These are phyloP conservation scores for Porites evermanni DNA, from an alignment of 92 coral and sea anemone genomes.

Conservation along the genomic window DNA sequence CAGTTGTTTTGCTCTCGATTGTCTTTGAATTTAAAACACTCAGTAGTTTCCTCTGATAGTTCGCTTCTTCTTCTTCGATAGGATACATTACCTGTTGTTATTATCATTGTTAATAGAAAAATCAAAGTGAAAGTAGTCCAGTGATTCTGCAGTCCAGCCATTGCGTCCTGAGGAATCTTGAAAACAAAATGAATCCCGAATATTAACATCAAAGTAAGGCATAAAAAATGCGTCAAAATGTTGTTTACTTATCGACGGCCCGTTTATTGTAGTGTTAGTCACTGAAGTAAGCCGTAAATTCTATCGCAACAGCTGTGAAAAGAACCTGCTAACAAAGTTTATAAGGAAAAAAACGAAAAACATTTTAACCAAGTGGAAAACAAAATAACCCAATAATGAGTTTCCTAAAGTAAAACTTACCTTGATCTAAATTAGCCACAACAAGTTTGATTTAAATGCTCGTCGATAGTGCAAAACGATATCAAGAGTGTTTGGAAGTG, in stretches of 20 bases:
- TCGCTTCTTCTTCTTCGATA: neutral
- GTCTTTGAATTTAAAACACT: no score
- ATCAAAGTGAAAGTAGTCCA: neutral
- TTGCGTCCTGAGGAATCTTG: neutral
- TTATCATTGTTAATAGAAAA: neutral
- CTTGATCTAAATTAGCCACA: no score
- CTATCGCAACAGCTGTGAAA: no score
- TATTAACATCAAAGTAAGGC: neutral
- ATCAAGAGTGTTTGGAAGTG: neutral
- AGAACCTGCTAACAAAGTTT: no score
- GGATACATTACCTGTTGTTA: conserved; percentile 5
- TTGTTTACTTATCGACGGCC: neutral
- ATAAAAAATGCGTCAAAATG: neutral
- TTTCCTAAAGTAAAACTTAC: no score
- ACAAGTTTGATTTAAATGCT: neutral
- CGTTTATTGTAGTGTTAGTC: neutral
- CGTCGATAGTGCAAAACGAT: neutral
- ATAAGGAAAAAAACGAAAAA: no score
- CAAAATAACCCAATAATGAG: no score
- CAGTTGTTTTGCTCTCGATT: no score
- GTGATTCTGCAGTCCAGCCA: neutral
- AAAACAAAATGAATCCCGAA: neutral
- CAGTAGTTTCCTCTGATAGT: neutral
- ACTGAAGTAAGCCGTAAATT: no score
- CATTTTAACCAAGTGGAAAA: no score